Conservation (phyloP, 2,888 invertebrate genomes). For the Anagyrus pseudococci region DNA sequence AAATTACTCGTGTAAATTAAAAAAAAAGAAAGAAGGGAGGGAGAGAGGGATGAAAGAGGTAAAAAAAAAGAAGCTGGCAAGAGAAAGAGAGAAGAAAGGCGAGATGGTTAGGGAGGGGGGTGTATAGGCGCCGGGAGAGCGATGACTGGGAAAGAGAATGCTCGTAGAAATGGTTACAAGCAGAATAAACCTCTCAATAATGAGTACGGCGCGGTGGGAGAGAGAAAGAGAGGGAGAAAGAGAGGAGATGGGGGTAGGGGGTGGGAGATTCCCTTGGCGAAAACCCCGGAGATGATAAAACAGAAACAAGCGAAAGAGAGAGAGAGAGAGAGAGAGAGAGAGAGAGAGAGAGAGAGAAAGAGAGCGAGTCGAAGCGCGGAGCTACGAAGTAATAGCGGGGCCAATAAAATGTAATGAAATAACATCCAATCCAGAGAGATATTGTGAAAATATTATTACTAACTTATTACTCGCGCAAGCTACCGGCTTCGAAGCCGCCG, state of each 20-base stretch:
- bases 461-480: constrained; percentile 57
- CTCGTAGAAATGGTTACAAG: constrained; percentile 54
- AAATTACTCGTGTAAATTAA: constrained; percentile 36
- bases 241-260: constrained; percentile 4
- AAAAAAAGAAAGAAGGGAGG: constrained; percentile 14
- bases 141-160: constrained; percentile 32
- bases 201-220: constrained; percentile 49
- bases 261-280: constrained; percentile 55
- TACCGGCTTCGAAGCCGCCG: constrained; percentile 34
- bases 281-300: constrained; percentile 56
- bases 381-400: constrained; percentile 56
- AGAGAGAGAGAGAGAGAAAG: constrained; percentile 45
- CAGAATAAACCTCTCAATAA: constrained; percentile 61
- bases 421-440: constrained; percentile 59
- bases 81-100: constrained; percentile 9
- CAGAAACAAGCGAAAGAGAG: constrained; percentile 42
- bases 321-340: constrained; percentile 44
- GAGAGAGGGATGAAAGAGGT: constrained; percentile 8
- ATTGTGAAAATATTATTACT: constrained; percentile 62
- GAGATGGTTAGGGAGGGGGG: constrained; percentile 10
- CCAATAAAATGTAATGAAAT: constrained; percentile 60
- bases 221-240: background rate
- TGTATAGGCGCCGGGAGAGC: no score
- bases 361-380: constrained; percentile 44
- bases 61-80: background rate